Evolutionary conservation across 2,888 invertebrate genomes (phyloP).

Genomic region (Calameuta idolon): DNA sequence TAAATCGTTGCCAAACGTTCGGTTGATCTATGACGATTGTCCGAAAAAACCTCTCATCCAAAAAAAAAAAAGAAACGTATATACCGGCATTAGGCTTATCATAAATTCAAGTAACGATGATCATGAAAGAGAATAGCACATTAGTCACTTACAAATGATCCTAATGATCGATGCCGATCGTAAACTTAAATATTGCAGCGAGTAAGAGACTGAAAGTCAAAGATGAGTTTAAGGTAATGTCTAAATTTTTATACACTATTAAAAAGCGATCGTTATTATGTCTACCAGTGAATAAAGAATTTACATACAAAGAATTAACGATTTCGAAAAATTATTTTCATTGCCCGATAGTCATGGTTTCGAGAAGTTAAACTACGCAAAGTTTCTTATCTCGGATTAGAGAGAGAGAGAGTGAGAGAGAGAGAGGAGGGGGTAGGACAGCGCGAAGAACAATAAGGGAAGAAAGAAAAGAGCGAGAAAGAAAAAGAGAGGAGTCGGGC

Average conservation of each 20-base stretch:
- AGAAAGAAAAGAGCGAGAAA: slow-evolving; percentile 8
- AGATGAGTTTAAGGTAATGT: background rate
- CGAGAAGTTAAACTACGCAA: background rate
- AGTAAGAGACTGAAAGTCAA: background rate
- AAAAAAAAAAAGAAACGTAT: background rate
- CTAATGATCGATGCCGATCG: background rate
- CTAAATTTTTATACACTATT: background rate
- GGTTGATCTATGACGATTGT: background rate
- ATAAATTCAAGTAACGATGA: background rate
- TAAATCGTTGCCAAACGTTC: background rate
- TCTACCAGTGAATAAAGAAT: background rate
- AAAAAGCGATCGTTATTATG: background rate
- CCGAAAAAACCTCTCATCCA: background rate
- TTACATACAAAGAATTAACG: background rate
- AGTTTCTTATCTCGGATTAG: background rate
- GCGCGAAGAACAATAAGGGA: slow-evolving; percentile 10
- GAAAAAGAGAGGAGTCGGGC: slow-evolving; percentile 13
- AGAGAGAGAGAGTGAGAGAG: slow-evolving; percentile 18
- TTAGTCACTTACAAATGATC: background rate
- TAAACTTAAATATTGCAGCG: background rate
- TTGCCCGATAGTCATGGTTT: background rate
- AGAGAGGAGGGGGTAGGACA: slow-evolving; percentile 31
- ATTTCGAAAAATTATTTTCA: background rate
- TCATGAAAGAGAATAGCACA: background rate
- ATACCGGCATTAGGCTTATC: background rate